Evolutionary conservation across 2,113 vertebrate species (phyloP).

Genomic region (Chaenogobius annularis): DNA sequence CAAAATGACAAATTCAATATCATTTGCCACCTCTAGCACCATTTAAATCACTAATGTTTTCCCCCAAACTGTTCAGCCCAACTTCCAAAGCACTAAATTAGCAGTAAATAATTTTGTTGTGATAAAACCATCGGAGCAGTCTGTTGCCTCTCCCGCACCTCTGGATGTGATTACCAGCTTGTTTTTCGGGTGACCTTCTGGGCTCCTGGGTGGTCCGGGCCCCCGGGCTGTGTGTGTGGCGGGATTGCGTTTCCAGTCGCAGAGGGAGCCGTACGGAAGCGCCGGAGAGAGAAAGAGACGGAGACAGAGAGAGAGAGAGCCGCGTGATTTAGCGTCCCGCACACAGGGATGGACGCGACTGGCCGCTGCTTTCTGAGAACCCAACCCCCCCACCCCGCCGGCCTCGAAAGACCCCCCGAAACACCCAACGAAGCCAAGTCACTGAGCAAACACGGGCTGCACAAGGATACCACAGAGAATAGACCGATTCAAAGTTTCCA

Average conservation of each 20-base stretch:
- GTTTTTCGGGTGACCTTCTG: constrained; percentile 45
- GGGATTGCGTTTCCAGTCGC: constrained; percentile 68
- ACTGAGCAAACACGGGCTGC: constrained; percentile 33
- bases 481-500: constrained; percentile 18
- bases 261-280: constrained; percentile 56
- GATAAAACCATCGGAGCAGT: neutral
- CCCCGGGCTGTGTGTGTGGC: constrained; percentile 37
- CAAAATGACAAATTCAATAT: neutral
- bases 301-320: constrained; percentile 10
- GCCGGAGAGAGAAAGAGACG: no score
- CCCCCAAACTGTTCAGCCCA: neutral
- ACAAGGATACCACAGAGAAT: constrained; percentile 15
- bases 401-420: neutral
- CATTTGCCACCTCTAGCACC: neutral
- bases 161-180: constrained; percentile 34
- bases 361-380: constrained; percentile 58
- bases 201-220: constrained; percentile 70
- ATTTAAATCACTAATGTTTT: neutral
- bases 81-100: neutral
- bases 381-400: constrained; percentile 42
- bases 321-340: constrained; percentile 64
- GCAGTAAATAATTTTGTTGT: neutral
- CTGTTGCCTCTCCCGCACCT: constrained; percentile 1
- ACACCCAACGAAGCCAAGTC: constrained; percentile 39
- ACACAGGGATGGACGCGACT: constrained; percentile 59